Base-by-base conservation (phyloP, 2,113 vertebrate genomes). In the Trochalopteron elliotii region DNA sequence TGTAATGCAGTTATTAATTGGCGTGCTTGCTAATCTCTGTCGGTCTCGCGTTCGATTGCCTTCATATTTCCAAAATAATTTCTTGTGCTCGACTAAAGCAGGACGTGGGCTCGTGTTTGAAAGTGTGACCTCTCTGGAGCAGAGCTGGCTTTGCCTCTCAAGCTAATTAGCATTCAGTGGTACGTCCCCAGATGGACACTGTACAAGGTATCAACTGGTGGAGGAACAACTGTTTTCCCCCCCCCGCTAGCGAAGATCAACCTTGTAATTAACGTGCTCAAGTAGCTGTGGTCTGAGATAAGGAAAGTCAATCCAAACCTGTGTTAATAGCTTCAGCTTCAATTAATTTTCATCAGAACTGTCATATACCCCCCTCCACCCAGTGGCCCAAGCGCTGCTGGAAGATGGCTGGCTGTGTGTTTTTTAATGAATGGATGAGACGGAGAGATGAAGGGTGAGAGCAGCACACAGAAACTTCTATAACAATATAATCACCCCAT, bases 321-420 rank as follows among this genome's bases (percentile, higher is more conserved):
- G 28, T 76, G 93, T 37, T 93, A 83, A 79, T 81, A 68, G 57
- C 65, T 94, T 89, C 91, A 92, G 57, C 83, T 96, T 72, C 91
- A 96, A 92, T 94, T 93, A 88, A 72, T 91, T 96, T 93, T 84
- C 59, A 94, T 94, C 88, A 93, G 57, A 95, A 72, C 80, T 90
- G 42, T 89, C 74, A 89, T 47, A 37, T 37, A 45, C 16, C 55
- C 28, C 47, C n/a, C 35, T n/a, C n/a, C n/a, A n/a, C n/a, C 27
- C 50, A 65, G 53, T 94, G 70, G 45, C 71, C 55, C 52, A 68
- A 57, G n/a, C 35, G 30, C 28, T 84, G 11, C 42, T 61, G 85
- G 71, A 71, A 79, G 68, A 24, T 65, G 28, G 5, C 14, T 77
- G 67, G 39, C 31, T 57, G 9, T 56, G 71, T 63, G 22, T 87